Evolutionary conservation across 1,140 invertebrate species (phyloP).

Genomic region (Cydia fagiglandana): DNA sequence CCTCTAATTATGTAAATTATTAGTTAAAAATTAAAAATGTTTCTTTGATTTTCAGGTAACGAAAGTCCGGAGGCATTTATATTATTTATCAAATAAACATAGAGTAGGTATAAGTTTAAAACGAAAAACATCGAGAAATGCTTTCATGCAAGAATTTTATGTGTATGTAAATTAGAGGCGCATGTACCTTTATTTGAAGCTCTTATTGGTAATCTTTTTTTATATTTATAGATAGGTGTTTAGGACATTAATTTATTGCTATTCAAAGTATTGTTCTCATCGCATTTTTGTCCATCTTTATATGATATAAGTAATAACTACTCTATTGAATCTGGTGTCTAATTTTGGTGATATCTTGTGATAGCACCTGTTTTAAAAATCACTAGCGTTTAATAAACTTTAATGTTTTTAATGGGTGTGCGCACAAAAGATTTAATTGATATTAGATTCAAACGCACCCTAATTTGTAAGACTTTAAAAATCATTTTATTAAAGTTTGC

Average conservation of each 20-base stretch:
- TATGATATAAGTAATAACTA: background rate
- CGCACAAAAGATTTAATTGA: background rate
- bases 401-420: background rate
- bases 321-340: background rate
- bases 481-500: background rate
- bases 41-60: background rate
- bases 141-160: too few relatives aligned
- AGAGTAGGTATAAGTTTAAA: too few relatives aligned
- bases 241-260: background rate
- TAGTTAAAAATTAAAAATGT: background rate
- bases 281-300: background rate
- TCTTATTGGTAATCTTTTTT: background rate
- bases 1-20: too few relatives aligned
- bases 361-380: constrained; percentile 2
- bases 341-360: background rate
- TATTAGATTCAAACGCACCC: background rate
- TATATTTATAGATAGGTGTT: background rate
- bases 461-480: background rate
- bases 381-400: background rate
- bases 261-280: background rate
- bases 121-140: too few relatives aligned
- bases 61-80: background rate
- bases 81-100: background rate
- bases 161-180: too few relatives aligned
- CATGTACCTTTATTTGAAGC: background rate